phyloP scores from a whole-genome alignment of 2,888 invertebrate genomes.

The Agrilus mali region DNA sequence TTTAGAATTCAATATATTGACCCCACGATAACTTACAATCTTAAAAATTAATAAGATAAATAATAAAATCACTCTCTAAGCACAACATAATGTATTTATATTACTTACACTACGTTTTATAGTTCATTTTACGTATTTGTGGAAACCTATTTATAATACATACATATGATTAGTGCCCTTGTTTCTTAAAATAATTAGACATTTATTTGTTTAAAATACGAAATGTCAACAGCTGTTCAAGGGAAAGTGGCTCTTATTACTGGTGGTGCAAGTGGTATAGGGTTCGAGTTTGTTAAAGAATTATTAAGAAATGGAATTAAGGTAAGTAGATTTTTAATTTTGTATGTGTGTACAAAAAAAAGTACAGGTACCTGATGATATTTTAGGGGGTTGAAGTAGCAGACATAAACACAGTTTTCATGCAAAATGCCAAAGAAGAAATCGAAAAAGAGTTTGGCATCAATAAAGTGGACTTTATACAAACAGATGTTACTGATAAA shows the following conservation, averaged over 20 bases:
- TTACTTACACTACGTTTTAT: too few relatives aligned
- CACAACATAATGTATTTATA: too few relatives aligned
- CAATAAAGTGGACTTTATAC: constrained; percentile 35
- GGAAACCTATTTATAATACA: too few relatives aligned
- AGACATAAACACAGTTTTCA: constrained; percentile 29
- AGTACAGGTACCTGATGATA: too few relatives aligned
- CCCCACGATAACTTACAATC: too few relatives aligned
- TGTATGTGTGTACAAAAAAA: background rate
- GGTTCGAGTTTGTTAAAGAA: constrained; percentile 2
- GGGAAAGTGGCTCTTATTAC: constrained; percentile 6
- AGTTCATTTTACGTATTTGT: too few relatives aligned
- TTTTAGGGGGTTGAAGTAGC: constrained; percentile 27
- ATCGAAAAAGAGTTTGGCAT: constrained; percentile 35
- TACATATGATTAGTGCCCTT: too few relatives aligned
- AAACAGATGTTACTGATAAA: constrained; percentile 37
- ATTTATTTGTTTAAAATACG: too few relatives aligned
- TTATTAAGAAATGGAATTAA: constrained; percentile 5
- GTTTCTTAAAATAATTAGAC: too few relatives aligned
- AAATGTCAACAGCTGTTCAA: background rate
- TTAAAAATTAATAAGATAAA: too few relatives aligned
- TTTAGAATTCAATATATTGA: too few relatives aligned
- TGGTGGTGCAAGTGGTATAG: constrained; percentile 5
- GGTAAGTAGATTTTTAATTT: background rate
- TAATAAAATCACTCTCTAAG: too few relatives aligned
- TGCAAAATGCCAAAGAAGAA: constrained; percentile 31